Percentiles rank a stretch among this genome's conserved stretches.
Evolutionary conservation across 2,797 vertebrate genomes (phyloP).

Genomic region (Stomatorhinus walkeri): DNA sequence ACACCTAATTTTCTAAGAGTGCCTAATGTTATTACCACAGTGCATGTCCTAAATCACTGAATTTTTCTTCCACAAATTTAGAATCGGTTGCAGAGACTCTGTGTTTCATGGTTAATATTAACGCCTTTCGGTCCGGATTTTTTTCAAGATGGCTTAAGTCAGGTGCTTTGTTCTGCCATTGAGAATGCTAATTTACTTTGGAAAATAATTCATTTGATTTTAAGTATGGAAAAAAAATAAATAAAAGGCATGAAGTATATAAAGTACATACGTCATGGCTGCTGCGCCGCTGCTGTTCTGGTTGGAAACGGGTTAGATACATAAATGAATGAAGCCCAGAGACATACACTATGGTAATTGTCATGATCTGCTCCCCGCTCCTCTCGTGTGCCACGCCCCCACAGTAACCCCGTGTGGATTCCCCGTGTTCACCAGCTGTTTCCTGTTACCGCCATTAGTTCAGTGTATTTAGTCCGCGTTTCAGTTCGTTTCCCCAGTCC

Average conservation of each 20-base stretch:
- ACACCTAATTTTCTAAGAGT: not conserved
- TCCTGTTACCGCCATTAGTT: too few species aligned
- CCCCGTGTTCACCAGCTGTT: too few species aligned
- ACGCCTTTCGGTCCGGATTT: not conserved
- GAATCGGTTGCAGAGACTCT: not conserved
- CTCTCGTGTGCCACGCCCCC: too few species aligned
- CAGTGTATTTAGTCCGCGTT: too few species aligned
- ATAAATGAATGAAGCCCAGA: not conserved
- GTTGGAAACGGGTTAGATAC: not conserved
- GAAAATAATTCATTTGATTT: constrained; percentile 2
- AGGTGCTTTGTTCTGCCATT: constrained; percentile 8
- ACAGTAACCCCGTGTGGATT: too few species aligned
- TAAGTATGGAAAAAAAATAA: not conserved
- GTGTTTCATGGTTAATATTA: not conserved
- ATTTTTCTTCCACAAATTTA: not conserved
- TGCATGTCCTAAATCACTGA: not conserved
- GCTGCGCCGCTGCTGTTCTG: not conserved
- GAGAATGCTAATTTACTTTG: constrained; percentile 1
- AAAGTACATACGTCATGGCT: not conserved
- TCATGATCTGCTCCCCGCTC: too few species aligned
- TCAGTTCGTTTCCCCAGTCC: too few species aligned
- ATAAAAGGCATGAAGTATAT: not conserved
- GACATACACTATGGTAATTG: not conserved
- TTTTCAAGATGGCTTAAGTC: not conserved
- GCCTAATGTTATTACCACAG: not conserved